Conservation (phyloP, 2,797 vertebrate species). For the Sebastes taczanowskii region DNA sequence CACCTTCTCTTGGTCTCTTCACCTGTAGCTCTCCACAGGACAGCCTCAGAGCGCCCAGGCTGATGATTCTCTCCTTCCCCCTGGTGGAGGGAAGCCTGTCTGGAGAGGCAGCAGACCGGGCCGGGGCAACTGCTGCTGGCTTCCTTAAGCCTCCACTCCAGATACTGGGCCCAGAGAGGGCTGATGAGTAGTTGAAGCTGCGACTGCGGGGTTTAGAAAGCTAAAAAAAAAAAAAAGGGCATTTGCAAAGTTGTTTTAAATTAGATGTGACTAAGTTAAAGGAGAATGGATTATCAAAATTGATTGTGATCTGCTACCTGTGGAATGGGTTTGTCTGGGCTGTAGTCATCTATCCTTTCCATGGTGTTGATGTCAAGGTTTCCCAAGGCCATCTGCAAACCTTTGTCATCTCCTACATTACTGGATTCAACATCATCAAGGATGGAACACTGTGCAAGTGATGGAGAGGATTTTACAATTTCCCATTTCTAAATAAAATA, state of each 20-base stretch:
- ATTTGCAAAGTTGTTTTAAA: not conserved
- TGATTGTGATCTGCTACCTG: slow-evolving; percentile 21
- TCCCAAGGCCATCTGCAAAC: slow-evolving; percentile 93
- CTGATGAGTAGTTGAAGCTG: slow-evolving; percentile 78
- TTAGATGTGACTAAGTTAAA: not conserved
- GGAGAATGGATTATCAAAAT: too few species aligned
- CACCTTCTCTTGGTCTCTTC: slow-evolving; percentile 90
- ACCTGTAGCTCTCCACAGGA: slow-evolving; percentile 76
- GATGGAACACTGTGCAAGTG: not conserved
- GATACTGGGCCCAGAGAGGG: slow-evolving; percentile 79
- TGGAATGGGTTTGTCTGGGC: slow-evolving; percentile 82
- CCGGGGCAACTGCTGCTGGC: not conserved
- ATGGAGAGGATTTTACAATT: not conserved
- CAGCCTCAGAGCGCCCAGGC: slow-evolving; percentile 77
- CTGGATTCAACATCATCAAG: slow-evolving; percentile 77
- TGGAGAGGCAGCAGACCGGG: slow-evolving; percentile 21
- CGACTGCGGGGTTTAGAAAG: slow-evolving; percentile 76
- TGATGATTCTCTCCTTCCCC: slow-evolving; percentile 83
- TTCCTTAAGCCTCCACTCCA: slow-evolving; percentile 83
- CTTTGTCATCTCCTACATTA: slow-evolving; percentile 86
- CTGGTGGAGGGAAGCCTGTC: slow-evolving; percentile 78
- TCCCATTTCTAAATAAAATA: not conserved
- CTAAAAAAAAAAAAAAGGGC: slow-evolving; percentile 60
- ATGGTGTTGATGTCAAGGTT: slow-evolving; percentile 91
- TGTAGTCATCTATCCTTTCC: slow-evolving; percentile 89